Evolutionary conservation across 2,113 vertebrate genomes (phyloP), one percentile per base, ranked within the genome.

Genomic region (Paradoxurus hermaphroditus): DNA sequence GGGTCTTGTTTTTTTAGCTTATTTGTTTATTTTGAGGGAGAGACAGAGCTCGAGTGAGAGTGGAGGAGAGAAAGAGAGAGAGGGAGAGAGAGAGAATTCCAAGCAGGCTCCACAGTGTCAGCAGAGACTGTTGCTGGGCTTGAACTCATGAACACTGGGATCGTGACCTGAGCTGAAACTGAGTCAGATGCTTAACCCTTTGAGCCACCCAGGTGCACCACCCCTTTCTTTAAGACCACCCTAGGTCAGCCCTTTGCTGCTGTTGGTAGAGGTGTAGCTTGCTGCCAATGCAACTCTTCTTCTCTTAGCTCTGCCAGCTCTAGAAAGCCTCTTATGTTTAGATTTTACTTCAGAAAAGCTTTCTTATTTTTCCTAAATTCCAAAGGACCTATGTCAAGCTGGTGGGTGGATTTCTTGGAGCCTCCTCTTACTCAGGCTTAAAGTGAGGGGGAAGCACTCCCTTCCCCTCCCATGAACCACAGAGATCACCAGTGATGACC

Each of bases 401-500:
- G 14, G 34, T 59, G 18, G 29, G 3, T 39, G 14, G 56, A 29
- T 89, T 97, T 97, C 70, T 67, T 90, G 65, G 67, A 73, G 39
- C 31, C 27, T 78, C 36, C 15, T 78, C 51, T 70, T 34, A 4
- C 29, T 75, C n/a, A 25, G 44, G 34, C 65, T 67, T 36, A n/a
- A 15, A 39, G 72, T 10, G 23, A 91, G 34, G 39, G 27, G 4
- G 36, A 70, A 39, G 4, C 21, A 34, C 16, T 8, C 29, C 36
- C 5, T 65, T 10, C 15, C 16, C n/a, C 27, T n/a, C 77, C 49
- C 36, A 6, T 7, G 11, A 88, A 21, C 49, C n/a, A 21, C 12
- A 70, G 90, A 13, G 34, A 59, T 46, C 36, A 41, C 29, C 18
- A 6, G 0, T 13, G 56, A 86, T 7, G 14, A 5, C 27, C 41